Evolutionary conservation across 2,113 vertebrate genomes (phyloP).

Genomic region (Xenopus tropicalis): UCB_Xtro_10.0 CM004443.2:63091001-63091500

Average conservation of each 20-base stretch:
- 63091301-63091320: conserved; percentile 38
- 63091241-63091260: conserved; percentile 35
- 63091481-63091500: too few species aligned
- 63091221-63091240: conserved; percentile 37
- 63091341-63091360: conserved; percentile 40
- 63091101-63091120: too few species aligned
- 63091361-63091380: conserved; percentile 31
- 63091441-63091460: not conserved
- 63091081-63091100: too few species aligned
- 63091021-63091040: too few species aligned
- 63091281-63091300: conserved; percentile 43
- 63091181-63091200: conserved; percentile 34
- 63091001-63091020: too few species aligned
- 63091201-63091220: conserved; percentile 40
- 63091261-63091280: conserved; percentile 37
- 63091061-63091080: too few species aligned
- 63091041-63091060: too few species aligned
- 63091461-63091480: too few species aligned
- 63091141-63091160: conserved; percentile 14
- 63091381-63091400: conserved; percentile 13
- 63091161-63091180: conserved; percentile 6
- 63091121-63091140: not conserved
- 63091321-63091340: conserved; percentile 38
- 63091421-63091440: conserved; percentile 7
- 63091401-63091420: conserved; percentile 3